These are phyloP conservation scores for Semibalanus balanoides DNA, from an alignment of 1,140 invertebrate species.

Conservation along the genomic window DNA sequence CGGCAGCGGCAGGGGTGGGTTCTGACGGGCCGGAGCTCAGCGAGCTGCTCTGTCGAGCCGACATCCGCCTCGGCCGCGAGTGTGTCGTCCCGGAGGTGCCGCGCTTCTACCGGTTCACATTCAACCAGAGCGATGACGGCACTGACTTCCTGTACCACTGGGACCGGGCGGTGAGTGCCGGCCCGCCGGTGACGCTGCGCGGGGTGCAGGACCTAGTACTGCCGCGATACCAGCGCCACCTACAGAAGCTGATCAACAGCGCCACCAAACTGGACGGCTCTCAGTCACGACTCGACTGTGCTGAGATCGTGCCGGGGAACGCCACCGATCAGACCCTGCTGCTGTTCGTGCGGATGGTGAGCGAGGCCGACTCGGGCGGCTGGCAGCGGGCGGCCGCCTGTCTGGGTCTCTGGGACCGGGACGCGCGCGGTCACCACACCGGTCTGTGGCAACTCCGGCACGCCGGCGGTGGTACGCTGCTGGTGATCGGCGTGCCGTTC, in stretches of 20 bases:
- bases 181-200: not conserved
- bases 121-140: not conserved
- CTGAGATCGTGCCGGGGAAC: not conserved
- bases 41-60: not conserved
- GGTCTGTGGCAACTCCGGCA: not conserved
- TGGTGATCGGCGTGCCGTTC: not conserved
- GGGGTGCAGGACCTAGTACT: not conserved
- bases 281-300: not conserved
- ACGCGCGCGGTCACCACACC: not conserved
- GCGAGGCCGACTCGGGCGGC: not conserved
- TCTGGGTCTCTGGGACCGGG: not conserved
- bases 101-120: not conserved
- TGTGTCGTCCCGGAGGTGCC: not conserved
- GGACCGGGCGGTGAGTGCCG: not conserved
- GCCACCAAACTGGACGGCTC: not conserved
- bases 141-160: not conserved
- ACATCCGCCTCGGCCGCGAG: not conserved
- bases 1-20: no score
- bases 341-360: not conserved
- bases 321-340: not conserved
- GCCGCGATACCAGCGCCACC: not conserved
- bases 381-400: not conserved
- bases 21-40: no score
- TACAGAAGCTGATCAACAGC: not conserved
- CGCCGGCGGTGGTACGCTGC: not conserved